phyloP scores from a whole-genome alignment of 2,797 vertebrate species.

The Apogon hyalosoma region DNA sequence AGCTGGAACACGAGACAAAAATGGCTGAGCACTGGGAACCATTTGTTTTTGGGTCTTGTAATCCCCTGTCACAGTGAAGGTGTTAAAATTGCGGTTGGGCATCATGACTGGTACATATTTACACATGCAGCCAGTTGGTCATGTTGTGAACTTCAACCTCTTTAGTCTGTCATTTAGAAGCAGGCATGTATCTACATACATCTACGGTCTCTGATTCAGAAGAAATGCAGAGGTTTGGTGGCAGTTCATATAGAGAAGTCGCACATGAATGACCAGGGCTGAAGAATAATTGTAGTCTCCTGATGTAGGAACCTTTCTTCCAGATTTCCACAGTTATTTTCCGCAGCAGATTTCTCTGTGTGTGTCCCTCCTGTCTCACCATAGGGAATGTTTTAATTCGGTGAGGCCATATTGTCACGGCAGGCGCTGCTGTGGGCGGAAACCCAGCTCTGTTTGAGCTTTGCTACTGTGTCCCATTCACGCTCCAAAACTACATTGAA shows the following conservation, averaged over 20 bases:
- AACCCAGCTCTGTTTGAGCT: conserved; percentile 24
- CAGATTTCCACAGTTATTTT: conserved; percentile 57
- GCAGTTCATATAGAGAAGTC: neutral
- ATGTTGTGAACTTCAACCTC: conserved; percentile 2
- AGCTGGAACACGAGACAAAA: conserved; percentile 28
- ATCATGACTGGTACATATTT: conserved; percentile 28
- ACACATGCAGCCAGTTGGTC: conserved; percentile 23
- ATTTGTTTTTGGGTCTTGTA: conserved; percentile 37
- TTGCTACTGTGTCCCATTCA: conserved; percentile 25
- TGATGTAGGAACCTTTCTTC: conserved; percentile 9
- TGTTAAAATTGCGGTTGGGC: conserved; percentile 37
- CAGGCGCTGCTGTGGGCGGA: conserved; percentile 49
- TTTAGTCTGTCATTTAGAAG: conserved; percentile 15
- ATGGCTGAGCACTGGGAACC: conserved; percentile 31
- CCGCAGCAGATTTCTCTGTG: conserved; percentile 65
- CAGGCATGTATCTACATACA: neutral
- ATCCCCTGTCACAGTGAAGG: conserved; percentile 30
- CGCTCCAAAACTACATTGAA: conserved; percentile 21
- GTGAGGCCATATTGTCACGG: conserved; percentile 69
- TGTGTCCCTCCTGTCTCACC: conserved; percentile 68
- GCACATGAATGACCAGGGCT: neutral
- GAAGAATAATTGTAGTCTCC: neutral
- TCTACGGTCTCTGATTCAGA: neutral
- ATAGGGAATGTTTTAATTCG: conserved; percentile 67
- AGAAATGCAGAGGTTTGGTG: neutral